Evolutionary conservation across 2,113 vertebrate genomes (phyloP).

Genomic region (Oryzias javanicus): DNA sequence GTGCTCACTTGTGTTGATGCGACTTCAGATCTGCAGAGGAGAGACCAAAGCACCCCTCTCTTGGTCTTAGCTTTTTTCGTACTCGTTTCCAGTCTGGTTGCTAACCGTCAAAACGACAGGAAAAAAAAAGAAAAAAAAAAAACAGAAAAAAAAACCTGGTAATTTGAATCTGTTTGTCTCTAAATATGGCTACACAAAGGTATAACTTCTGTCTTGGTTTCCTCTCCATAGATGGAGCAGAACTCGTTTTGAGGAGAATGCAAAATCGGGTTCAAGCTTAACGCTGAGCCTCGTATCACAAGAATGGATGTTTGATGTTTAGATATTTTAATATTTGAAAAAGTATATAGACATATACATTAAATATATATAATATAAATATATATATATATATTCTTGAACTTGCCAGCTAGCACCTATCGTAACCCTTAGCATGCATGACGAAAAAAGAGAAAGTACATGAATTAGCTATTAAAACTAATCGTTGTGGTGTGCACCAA

Average conservation of each 20-base stretch:
- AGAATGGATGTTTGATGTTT: conserved; percentile 99
- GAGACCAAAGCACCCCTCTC: conserved; percentile 88
- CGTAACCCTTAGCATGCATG: conserved; percentile 99
- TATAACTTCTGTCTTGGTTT: conserved; percentile 74
- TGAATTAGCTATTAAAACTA: conserved; percentile 96
- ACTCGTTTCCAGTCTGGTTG: conserved; percentile 82
- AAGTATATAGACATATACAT: conserved; percentile 67
- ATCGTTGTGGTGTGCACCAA: conserved; percentile 99
- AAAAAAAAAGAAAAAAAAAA: conserved; percentile 35
- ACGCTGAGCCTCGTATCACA: conserved; percentile 96
- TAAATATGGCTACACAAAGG: conserved; percentile 72
- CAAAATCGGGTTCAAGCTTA: conserved; percentile 92
- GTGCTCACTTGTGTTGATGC: conserved; percentile 94
- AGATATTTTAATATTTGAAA: conserved; percentile 86
- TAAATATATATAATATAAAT: conserved; percentile 40
- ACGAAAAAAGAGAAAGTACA: conserved; percentile 77
- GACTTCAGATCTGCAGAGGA: conserved; percentile 97
- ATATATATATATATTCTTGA: conserved; percentile 80
- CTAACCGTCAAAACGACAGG: conserved; percentile 79
- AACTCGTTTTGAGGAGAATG: conserved; percentile 88
- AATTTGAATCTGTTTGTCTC: conserved; percentile 72
- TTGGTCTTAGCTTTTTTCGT: conserved; percentile 84
- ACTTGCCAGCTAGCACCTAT: conserved; percentile 86
- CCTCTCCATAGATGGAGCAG: conserved; percentile 83
- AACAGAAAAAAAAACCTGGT: conserved; percentile 41